Evolutionary conservation across 1,140 invertebrate genomes (phyloP).

Genomic region (Macrocentrus cingulum): DNA sequence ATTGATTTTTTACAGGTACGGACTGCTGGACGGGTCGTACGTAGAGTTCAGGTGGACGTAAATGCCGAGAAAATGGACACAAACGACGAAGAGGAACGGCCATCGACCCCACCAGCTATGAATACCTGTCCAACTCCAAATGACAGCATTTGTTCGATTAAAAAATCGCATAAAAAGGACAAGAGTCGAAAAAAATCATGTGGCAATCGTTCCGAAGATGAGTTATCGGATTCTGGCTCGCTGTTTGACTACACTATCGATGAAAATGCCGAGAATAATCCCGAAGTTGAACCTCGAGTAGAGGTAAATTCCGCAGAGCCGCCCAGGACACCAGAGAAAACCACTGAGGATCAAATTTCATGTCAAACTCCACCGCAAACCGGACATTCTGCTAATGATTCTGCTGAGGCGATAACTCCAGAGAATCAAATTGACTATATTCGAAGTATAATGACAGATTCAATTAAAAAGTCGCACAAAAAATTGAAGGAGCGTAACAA

Average conservation of each 20-base stretch:
- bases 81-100: slow-evolving; percentile 13
- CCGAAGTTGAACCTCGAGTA: background rate
- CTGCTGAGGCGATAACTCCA: slow-evolving; percentile 34
- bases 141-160: slow-evolving; percentile 26
- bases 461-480: slow-evolving; percentile 50
- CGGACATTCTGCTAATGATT: background rate
- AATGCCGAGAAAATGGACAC: background rate
- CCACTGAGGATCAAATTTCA: background rate
- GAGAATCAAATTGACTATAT: slow-evolving; percentile 42
- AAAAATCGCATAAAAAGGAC: slow-evolving; percentile 32
- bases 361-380: background rate
- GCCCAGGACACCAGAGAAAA: background rate
- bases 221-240: slow-evolving; percentile 34
- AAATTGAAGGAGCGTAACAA: slow-evolving; percentile 46
- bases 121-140: slow-evolving; percentile 6
- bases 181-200: slow-evolving; percentile 26
- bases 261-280: background rate
- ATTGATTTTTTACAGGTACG: slow-evolving; percentile 37
- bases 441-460: slow-evolving; percentile 37
- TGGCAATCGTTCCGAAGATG: slow-evolving; percentile 29
- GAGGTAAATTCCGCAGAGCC: background rate
- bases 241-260: slow-evolving; percentile 30
- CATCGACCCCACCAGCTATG: slow-evolving; percentile 19
- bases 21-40: slow-evolving; percentile 28
- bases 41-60: background rate